Conservation (phyloP, 2,113 vertebrate species). For the Erythrocebus patas region DNA sequence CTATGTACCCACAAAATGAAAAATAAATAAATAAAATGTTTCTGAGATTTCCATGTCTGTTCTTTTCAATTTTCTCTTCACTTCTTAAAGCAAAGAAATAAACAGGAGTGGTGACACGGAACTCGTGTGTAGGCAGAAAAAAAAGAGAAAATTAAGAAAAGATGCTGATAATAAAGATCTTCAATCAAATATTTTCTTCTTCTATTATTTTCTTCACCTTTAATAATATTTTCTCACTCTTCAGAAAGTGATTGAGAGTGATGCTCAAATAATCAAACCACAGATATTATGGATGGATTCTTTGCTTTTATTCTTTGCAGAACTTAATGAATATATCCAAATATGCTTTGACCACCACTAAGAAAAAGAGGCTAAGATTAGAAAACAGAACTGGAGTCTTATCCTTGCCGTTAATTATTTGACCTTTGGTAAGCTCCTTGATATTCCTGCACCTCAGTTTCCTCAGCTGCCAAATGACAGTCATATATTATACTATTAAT, state of each 20-base stretch:
- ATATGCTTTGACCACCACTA: conserved; percentile 2
- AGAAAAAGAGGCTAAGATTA: background rate
- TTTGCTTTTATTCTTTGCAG: background rate
- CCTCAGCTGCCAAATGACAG: background rate
- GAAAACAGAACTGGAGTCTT: background rate
- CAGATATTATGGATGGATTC: background rate
- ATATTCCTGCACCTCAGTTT: background rate
- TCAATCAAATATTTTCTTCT: background rate
- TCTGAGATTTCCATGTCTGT: background rate
- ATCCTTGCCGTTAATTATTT: background rate
- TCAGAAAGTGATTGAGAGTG: background rate
- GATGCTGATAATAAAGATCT: background rate
- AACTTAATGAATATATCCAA: conserved; percentile 13
- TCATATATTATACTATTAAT: background rate
- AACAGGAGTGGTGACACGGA: background rate
- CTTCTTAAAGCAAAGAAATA: conserved; percentile 14
- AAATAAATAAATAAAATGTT: background rate
- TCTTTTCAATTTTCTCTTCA: background rate
- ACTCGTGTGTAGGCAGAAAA: background rate
- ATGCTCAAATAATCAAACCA: background rate
- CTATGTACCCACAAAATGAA: too few species aligned
- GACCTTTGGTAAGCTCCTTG: background rate
- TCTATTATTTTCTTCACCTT: background rate
- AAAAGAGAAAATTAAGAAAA: background rate
- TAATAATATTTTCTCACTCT: background rate